Base-by-base conservation (phyloP, 2,888 invertebrate genomes). In the Phorcus lineatus region DNA sequence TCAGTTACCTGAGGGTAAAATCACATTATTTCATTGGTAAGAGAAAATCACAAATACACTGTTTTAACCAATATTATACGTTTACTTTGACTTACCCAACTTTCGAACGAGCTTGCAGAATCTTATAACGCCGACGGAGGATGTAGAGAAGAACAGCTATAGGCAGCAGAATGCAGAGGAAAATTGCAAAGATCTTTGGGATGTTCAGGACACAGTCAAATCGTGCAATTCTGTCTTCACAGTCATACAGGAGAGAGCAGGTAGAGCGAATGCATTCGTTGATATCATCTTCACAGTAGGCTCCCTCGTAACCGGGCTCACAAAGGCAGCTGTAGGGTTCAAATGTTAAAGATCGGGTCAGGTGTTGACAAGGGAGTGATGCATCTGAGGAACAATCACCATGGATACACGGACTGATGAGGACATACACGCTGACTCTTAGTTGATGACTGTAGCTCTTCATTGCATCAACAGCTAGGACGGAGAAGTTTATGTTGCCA, bases 151-250 rank as follows among this genome's bases (percentile, higher is more conserved):
- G 28, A 24, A 24, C 62, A 22, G 28, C 16, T 16, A 24, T 28
- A 28, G 62, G 62, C 62, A 62, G 62, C 16, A 22, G 24, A 17
- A 62, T 62, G 28, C 81, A 83, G 6, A 84, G n/a, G 9, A 86
- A 24, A 6, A 86, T 82, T 2, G 82, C 83, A 55, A 84, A 47
- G 24, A 86, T 74, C n/a, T 86, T 81, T 3, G 81, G 84, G 16
- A 83, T 79, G 75, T 86, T 87, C 62, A 87, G 81, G 31, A 80
- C 83, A 74, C 87, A 87, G n/a, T 79, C 70, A 70, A 85, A 85
- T 17, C 24, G 74, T 31, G 79, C 82, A 13, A 85, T 74, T 22
- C 77, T 75, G 74, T 87, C 83, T 52, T 83, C 77, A 53, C 87
- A 87, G 74, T 87, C 87, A 67, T 80, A 87, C 74, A 87, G 62